A percentile compares a stretch with the other conserved stretches of the same genome.
Conservation (phyloP, 1,140 invertebrate species). For the Bemisia tabaci region DNA sequence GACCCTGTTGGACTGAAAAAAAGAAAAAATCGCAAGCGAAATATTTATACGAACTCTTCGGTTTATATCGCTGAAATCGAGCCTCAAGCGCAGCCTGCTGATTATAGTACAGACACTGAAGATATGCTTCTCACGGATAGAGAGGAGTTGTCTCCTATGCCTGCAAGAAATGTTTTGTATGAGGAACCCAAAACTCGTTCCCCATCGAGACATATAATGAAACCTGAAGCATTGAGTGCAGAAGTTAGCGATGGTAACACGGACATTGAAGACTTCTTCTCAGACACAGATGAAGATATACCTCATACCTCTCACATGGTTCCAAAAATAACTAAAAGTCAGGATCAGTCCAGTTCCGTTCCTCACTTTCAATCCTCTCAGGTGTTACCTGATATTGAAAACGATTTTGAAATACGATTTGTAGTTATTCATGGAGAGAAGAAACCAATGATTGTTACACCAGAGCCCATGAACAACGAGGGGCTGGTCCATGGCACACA, state of each 20-base stretch:
- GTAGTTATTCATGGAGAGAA: constrained; percentile 15
- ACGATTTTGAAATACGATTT: constrained; percentile 15
- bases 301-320: neutral
- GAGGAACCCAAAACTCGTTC: neutral
- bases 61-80: constrained; percentile 1
- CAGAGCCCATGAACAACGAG: constrained; percentile 5
- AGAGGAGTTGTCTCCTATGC: neutral
- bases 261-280: neutral
- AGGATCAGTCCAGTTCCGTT: neutral
- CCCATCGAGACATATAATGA: neutral
- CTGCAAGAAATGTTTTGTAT: neutral
- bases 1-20: neutral
- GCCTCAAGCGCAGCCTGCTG: neutral
- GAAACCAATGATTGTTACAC: constrained; percentile 13
- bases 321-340: neutral
- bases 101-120: neutral
- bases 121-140: neutral
- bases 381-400: too few relatives aligned
- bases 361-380: too few relatives aligned
- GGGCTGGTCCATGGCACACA: neutral
- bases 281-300: neutral
- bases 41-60: neutral
- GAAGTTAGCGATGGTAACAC: neutral
- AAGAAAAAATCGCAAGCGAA: neutral
- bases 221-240: neutral